Evolutionary conservation across 2,113 vertebrate species (phyloP), one percentile per base, ranked within the genome.

Genomic region (Silurus meridionalis): DNA sequence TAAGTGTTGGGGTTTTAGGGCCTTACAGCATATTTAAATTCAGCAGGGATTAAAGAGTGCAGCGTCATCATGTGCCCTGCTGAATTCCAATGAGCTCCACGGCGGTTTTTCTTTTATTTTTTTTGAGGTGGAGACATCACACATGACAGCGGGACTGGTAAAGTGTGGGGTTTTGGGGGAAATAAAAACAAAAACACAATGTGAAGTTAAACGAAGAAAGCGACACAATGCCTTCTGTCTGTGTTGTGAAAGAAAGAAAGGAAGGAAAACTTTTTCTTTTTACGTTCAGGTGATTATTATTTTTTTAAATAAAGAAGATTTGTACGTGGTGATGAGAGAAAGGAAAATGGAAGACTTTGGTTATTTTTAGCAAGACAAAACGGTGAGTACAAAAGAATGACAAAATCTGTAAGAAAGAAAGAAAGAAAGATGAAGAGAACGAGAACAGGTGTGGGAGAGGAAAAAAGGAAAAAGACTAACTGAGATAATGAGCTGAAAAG

Each of bases 401-500:
- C 67, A 21, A n/a, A 60, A n/a, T 71, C 25, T 57, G 82, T 63
- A 23, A 8, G n/a, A 67, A 57, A 85, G 15, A 4, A 79, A n/a
- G 75, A 64, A 61, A 85, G 69, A 50, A 75, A 84, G 66, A 53
- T 4, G 14, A 15, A 28, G 46, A 23, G 61, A 78, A 28, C 21
- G 5, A 77, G 23, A 37, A 72, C 21, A 61, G 57, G 55, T 17
- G 67, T 1, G 6, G 50, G 37, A 58, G 53, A 13, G 23, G n/a
- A 60, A 46, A 64, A 71, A 14, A 37, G 17, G 25, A 75, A 63
- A 52, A 80, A 80, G 60, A 57, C 4, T 19, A 52, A 17, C 61
- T 79, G 74, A 37, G 77, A 79, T 58, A 58, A 79, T 58, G 55
- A 57, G 77, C 55, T 58, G 23, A 85, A 28, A 82, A 82, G 46